phyloP scores from a whole-genome alignment of 2,797 vertebrate species.

The Cercopithecus mitis region DNA sequence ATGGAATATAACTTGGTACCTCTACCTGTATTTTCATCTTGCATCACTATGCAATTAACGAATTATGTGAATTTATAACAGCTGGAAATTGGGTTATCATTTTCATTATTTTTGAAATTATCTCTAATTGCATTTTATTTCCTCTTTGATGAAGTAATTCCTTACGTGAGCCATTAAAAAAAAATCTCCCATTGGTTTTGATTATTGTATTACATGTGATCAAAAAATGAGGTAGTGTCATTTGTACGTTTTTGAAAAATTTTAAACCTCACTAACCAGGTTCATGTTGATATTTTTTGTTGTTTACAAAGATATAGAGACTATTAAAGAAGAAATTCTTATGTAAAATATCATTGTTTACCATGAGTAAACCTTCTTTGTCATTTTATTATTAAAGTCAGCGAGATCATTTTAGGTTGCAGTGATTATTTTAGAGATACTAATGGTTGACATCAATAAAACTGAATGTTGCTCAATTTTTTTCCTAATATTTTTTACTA shows the following conservation, averaged over 20 bases:
- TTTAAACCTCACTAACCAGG: not conserved
- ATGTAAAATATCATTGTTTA: not conserved
- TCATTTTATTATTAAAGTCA: not conserved
- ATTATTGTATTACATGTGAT: not conserved
- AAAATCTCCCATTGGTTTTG: slow-evolving; percentile 36
- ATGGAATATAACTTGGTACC: not conserved
- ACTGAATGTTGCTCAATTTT: not conserved
- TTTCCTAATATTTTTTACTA: not conserved
- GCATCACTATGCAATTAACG: not conserved
- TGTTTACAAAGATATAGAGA: not conserved
- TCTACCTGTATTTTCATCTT: slow-evolving; percentile 44
- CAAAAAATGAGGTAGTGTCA: not conserved
- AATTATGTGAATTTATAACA: slow-evolving; percentile 12
- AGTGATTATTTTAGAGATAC: not conserved
- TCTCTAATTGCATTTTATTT: slow-evolving; percentile 54
- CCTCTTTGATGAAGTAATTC: slow-evolving; percentile 43
- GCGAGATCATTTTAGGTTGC: not conserved
- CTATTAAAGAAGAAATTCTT: not conserved
- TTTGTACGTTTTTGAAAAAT: not conserved
- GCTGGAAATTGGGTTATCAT: slow-evolving; percentile 14
- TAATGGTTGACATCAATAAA: not conserved
- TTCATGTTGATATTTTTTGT: not conserved
- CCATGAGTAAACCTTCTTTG: not conserved
- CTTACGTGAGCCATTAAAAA: not conserved
- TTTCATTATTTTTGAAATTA: slow-evolving; percentile 58